Conservation (phyloP, 2,113 vertebrate species). For the Brachionichthys hirsutus region DNA sequence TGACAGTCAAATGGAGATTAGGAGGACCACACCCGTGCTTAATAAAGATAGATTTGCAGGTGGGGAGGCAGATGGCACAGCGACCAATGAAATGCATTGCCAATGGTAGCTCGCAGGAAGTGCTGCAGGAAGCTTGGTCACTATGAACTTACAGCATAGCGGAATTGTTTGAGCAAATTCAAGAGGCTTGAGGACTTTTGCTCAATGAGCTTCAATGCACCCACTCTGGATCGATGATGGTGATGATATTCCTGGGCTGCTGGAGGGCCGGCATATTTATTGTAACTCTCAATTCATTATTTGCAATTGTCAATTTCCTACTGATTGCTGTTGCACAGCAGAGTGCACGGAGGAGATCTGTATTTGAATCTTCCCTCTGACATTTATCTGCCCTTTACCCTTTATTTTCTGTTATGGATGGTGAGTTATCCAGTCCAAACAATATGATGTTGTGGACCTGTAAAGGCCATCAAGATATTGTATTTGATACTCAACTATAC, state of each 20-base stretch:
- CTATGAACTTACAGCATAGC: not conserved
- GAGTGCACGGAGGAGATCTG: conserved; percentile 3
- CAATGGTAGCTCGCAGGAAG: conserved; percentile 71
- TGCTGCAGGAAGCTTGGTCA: conserved; percentile 38
- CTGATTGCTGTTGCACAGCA: not conserved
- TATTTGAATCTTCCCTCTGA: conserved; percentile 21
- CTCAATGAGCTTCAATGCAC: not conserved
- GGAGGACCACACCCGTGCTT: conserved; percentile 66
- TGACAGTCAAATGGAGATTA: conserved; percentile 80
- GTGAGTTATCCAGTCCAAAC: conserved; percentile 8
- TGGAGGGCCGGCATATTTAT: not conserved
- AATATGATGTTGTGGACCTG: not conserved
- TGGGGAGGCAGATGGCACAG: conserved; percentile 66
- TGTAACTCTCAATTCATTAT: conserved; percentile 1
- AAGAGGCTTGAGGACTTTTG: not conserved
- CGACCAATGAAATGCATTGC: conserved; percentile 65
- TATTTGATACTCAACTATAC: conserved; percentile 9
- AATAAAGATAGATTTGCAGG: conserved; percentile 65
- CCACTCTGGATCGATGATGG: not conserved
- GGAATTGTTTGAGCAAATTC: not conserved
- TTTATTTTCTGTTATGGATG: conserved; percentile 7
- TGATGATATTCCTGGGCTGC: not conserved
- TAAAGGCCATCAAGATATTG: conserved; percentile 21
- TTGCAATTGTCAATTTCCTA: conserved; percentile 9
- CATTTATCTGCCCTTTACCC: conserved; percentile 4